Evolutionary conservation across 2,113 vertebrate genomes (phyloP), one percentile per base, ranked within the genome.

Genomic region (Nyctibius bracteatus): DNA sequence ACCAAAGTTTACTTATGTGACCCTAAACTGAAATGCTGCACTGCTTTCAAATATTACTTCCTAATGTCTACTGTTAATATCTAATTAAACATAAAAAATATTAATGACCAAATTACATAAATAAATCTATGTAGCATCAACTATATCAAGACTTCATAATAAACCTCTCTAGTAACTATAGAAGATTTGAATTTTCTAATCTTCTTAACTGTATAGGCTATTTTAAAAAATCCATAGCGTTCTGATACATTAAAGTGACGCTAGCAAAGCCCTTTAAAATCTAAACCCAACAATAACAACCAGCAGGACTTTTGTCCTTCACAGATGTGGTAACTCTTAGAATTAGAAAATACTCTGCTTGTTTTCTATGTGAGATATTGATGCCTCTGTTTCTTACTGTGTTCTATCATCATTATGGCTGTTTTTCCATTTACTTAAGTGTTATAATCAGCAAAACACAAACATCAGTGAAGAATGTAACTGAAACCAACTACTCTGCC

Each of bases 121-220:
- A 95, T 94, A 90, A 92, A 97, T 95, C 74, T 95, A 90, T 63
- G 95, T 96, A 95, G 44, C 63, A 81, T 61, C 61, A 86, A 81
- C 92, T 87, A 70, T 94, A 94, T 79, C 83, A 86, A 88, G 94
- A 74, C 5, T 39, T 65, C 61, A 52, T 78, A 58, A 72, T 59
- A 68, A 95, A 78, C 12, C 28, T 80, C 79, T 94, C 71, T 89
- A 94, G 90, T 73, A 96, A 82, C 33, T 92, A 65, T 28, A 92
- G 62, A 89, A 90, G 57, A 71, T 92, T 85, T 84, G 58, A 93
- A 58, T 74, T 93, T 95, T 93, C 86, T 95, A 83, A 94, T 95
- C 59, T 95, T 96, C 88, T 85, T 87, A 86, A 95, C 90, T 80
- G 67, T 96, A 94, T 70, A 95, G 54, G 66, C 71, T 91, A 46